Percentiles rank a stretch among this genome's conserved stretches.
These are phyloP conservation scores for Stictonetta naevosa DNA, from an alignment of 2,113 vertebrate species.

Conservation along the genomic window DNA sequence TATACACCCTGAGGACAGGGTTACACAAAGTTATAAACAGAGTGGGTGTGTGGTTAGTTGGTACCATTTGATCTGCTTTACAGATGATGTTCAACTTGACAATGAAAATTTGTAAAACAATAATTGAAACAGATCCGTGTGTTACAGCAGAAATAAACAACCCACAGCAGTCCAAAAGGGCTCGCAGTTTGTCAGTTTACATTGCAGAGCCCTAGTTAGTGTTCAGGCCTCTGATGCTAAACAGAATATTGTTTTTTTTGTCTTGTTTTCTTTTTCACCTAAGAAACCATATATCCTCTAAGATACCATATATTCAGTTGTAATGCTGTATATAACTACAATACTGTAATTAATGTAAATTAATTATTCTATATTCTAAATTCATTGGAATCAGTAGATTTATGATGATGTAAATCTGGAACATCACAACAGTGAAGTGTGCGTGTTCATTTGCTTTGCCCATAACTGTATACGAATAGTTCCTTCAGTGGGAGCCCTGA, in stretches of 20 bases:
- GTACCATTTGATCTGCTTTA: slow-evolving; percentile 40
- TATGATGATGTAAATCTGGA: neutral
- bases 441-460: neutral
- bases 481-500: neutral
- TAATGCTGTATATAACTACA: neutral
- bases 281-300: neutral
- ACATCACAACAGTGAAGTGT: neutral
- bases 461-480: neutral
- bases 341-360: neutral
- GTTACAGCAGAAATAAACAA: neutral
- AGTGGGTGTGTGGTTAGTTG: neutral
- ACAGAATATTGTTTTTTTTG: neutral
- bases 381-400: neutral
- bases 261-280: neutral
- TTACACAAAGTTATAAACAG: slow-evolving; percentile 4
- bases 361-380: neutral
- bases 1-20: slow-evolving; percentile 33
- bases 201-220: neutral
- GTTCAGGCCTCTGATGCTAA: neutral
- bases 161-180: neutral
- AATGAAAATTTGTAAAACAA: slow-evolving; percentile 37
- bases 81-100: slow-evolving; percentile 23
- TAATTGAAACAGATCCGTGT: neutral
- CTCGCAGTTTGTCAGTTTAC: neutral
- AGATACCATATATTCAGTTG: neutral